Base-by-base conservation (phyloP, 2,888 invertebrate genomes). In the Ochropleura leucogaster region DNA sequence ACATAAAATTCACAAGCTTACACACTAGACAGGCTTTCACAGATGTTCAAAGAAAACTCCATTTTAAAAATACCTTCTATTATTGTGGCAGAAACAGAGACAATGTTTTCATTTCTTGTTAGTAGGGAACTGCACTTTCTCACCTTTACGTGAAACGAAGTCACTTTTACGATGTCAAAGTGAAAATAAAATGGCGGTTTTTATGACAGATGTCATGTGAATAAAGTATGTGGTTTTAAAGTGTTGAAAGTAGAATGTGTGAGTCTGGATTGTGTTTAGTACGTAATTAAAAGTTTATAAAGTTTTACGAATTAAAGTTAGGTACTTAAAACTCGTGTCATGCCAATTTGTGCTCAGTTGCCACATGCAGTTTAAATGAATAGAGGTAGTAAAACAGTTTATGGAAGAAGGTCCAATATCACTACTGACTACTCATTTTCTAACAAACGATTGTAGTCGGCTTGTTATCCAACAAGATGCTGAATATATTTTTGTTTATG, bases 141-240 rank as follows among this genome's bases (percentile, higher is more conserved):
- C 76, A 79, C 72, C 68, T 68, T 47, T 42, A 69, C 69, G 81
- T 75, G 75, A 74, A 77, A 75, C 70, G 73, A 72, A 80, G 72
- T 80, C 79, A 79, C 77, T 85, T 87, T 87, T 89, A 89, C 84
- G 87, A 88, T 68, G 81, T 70, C 72, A 64, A 65, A 79, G 85
- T 80, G 72, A 74, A 80, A 77, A 84, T 85, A 83, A 84, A 86
- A 84, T 82, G 70, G 74, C 44, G 49, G 67, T 60, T 72, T 86
- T 84, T 87, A 86, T 80, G 75, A 76, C 30, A 74, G 68, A 82
- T 82, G 30, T 30, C 30, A 30, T 30, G 73, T 83, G 75, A 79
- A 84, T 77, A 74, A 30, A 76, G 20, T 59, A 53, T 53, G 63
- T 30, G 71, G 77, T 74, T 74, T 74, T 42, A 83, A 72, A 64